Evolutionary conservation across 92 coral and sea anemone genomes (phyloP).

Genomic region (Parazoanthus darwini): DNA sequence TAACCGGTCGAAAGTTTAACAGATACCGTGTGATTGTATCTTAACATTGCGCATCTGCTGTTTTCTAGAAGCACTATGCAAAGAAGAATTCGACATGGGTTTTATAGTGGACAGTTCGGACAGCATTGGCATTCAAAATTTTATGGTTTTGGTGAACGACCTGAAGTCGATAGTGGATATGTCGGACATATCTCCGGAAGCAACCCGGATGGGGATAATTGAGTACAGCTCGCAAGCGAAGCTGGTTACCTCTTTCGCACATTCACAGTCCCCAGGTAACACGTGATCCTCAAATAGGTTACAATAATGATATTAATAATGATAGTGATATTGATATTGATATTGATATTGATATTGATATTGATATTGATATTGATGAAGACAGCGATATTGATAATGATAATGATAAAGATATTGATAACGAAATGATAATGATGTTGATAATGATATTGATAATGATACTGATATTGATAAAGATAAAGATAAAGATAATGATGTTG

Average conservation of each 20-base stretch:
- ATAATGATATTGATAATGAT: too few species aligned
- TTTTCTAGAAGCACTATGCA: neutral
- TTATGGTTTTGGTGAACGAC: neutral
- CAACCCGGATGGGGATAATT: slow-evolving; percentile 9
- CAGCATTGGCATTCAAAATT: slow-evolving; percentile 30
- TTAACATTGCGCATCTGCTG: too few species aligned
- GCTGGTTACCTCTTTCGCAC: slow-evolving; percentile 15
- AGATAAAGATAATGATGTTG: too few species aligned
- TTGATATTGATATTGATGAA: neutral
- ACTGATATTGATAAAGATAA: too few species aligned
- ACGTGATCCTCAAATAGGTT: neutral
- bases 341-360: neutral
- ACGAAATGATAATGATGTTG: too few species aligned
- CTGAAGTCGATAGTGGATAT: neutral
- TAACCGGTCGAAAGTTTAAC: too few species aligned
- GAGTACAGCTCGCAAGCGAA: slow-evolving; percentile 21
- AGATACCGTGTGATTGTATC: too few species aligned
- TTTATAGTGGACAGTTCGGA: slow-evolving; percentile 28
- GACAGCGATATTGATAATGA: neutral
- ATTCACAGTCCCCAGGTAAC: slow-evolving; percentile 28
- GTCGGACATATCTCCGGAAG: neutral
- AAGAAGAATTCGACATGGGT: slow-evolving; percentile 16
- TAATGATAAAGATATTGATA: neutral
- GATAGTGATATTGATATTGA: neutral
- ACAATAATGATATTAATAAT: neutral